Conservation (phyloP, 2,113 vertebrate genomes). For the Coregonus clupeaformis region DNA sequence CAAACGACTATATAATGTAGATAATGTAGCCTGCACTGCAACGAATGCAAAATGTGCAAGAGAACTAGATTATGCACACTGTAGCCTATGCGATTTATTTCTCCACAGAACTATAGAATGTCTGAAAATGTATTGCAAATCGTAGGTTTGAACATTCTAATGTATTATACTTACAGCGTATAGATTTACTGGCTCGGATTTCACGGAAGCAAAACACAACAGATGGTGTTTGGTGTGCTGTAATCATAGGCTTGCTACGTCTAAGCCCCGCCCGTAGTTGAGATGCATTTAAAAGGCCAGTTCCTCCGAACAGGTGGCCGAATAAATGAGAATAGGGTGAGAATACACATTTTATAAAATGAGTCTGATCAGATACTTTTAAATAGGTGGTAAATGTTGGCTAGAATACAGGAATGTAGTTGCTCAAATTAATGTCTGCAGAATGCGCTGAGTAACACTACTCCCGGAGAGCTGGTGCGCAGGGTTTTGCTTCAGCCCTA, state of each 20-base stretch:
- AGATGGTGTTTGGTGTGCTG: slow-evolving; percentile 58
- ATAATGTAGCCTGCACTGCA: no score
- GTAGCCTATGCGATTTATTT: not conserved
- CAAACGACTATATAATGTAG: no score
- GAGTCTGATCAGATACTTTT: no score
- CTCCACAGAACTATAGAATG: not conserved
- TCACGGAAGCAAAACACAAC: slow-evolving; percentile 48
- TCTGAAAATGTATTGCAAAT: not conserved
- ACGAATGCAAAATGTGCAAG: no score
- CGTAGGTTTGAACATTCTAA: slow-evolving; percentile 40
- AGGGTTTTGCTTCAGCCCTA: no score
- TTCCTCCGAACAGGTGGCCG: slow-evolving; percentile 66
- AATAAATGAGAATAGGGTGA: not conserved
- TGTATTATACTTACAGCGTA: slow-evolving; percentile 62
- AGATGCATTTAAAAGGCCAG: slow-evolving; percentile 62
- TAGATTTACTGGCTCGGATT: slow-evolving; percentile 65
- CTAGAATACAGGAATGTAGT: no score
- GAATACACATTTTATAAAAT: not conserved
- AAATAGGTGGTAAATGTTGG: no score
- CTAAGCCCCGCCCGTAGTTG: slow-evolving; percentile 65
- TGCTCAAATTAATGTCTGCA: no score
- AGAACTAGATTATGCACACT: not conserved
- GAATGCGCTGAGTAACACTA: not conserved
- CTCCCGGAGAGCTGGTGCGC: no score
- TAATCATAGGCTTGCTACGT: slow-evolving; percentile 30